Base-by-base conservation (phyloP, 1,140 invertebrate species). In the Bombus haemorrhoidalis region DNA sequence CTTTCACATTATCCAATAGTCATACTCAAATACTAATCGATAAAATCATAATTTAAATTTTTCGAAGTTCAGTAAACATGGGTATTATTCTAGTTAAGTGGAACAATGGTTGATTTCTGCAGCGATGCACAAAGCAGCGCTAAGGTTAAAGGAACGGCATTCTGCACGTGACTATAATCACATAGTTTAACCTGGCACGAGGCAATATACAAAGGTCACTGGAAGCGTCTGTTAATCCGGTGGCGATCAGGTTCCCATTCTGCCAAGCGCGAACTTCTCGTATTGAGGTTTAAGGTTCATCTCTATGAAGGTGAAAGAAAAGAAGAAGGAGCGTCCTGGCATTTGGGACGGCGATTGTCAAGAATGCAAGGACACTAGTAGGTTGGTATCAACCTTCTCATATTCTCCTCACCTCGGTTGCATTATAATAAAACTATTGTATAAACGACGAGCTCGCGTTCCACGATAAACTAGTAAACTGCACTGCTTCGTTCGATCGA, bases 271-370 rank as follows among this genome's bases (percentile, higher is more conserved):
- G 22, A 34, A 39, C 59, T 66, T 68, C 69, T 82, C 75, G 34
- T 83, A 68, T 59, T 57, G 37, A n/a, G 66, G 81, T 85, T 87
- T 81, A 66, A 71, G 73, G 73, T 73, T 85, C 78, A 87, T 74
- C 69, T 72, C 59, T 41, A 71, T 37, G 79, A 84, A 79, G 79
- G 82, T 82, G 79, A 90, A 84, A 90, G 81, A 83, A 77, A 68
- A 83, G 71, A 87, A 79, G 79, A 87, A 76, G 89, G 89, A 90
- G 88, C 89, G 89, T 87, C 76, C 79, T 90, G 89, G 86, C 89
- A 90, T 90, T 90, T 90, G 83, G 88, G 82, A 82, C 83, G 76
- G 79, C 85, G 85, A 87, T 90, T 71, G 89, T 85, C 64, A 69
- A 74, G 88, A 90, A 90, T 90, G 89, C 89, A 90, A 87, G 89